These are phyloP conservation scores for Oplegnathus fasciatus DNA, from an alignment of 2,113 vertebrate species.

Conservation along the genomic window DNA sequence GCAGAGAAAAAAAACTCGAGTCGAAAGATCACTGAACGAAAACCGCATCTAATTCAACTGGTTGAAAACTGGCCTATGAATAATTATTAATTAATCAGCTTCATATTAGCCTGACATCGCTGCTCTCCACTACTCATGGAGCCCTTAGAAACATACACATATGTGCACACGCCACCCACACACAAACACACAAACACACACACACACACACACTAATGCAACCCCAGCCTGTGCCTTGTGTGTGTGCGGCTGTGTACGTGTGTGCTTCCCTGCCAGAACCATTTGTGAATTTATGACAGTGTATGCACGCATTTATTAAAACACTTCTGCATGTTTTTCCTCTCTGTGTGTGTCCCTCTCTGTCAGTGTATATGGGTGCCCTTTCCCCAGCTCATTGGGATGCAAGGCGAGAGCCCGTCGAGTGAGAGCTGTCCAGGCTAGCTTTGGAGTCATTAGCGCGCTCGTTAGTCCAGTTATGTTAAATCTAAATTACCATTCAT, in stretches of 20 bases:
- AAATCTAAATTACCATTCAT: conserved; percentile 89
- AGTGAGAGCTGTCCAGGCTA: conserved; percentile 81
- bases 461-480: conserved; percentile 88
- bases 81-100: conserved; percentile 78
- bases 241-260: conserved; percentile 7
- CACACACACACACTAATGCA: neutral
- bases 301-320: conserved; percentile 73
- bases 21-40: conserved; percentile 65
- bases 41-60: conserved; percentile 73
- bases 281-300: conserved; percentile 57
- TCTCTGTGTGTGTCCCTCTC: neutral
- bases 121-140: conserved; percentile 46
- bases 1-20: conserved; percentile 18
- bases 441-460: conserved; percentile 86
- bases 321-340: conserved; percentile 64
- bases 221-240: neutral
- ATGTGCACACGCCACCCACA: conserved; percentile 19
- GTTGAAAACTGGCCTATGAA: conserved; percentile 65
- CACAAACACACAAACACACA: conserved; percentile 4
- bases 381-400: conserved; percentile 83
- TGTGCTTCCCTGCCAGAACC: conserved; percentile 30
- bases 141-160: conserved; percentile 20
- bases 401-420: conserved; percentile 72
- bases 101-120: conserved; percentile 66
- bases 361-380: conserved; percentile 58